Evolutionary conservation across 2,113 vertebrate genomes (phyloP).

Genomic region (Callospermophilus lateralis): DNA sequence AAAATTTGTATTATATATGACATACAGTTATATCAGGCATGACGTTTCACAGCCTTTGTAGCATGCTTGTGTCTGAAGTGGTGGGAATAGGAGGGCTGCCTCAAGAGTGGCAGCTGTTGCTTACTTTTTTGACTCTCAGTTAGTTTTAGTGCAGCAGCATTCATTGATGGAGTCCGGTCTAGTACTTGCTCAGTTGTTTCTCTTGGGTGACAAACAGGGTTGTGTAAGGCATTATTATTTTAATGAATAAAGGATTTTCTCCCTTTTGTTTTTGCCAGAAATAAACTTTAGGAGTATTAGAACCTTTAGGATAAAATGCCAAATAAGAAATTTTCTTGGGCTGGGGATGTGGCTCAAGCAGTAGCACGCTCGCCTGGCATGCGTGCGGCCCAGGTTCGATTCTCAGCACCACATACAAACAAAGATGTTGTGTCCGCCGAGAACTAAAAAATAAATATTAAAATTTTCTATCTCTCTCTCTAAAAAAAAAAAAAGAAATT

Average conservation of each 20-base stretch:
- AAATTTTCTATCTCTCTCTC: too few relatives aligned
- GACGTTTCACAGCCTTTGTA: not conserved
- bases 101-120: not conserved
- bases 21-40: not conserved
- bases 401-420: too few relatives aligned
- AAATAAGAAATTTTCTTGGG: constrained; percentile 47
- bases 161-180: not conserved
- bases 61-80: not conserved
- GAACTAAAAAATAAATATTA: too few relatives aligned
- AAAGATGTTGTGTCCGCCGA: too few relatives aligned
- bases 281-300: constrained; percentile 16
- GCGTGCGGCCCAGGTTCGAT: too few relatives aligned
- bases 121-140: not conserved
- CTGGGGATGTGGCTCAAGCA: too few relatives aligned
- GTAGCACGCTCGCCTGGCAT: too few relatives aligned
- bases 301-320: constrained; percentile 5
- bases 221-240: not conserved
- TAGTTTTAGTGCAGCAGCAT: not conserved
- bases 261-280: not conserved
- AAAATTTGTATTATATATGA: not conserved
- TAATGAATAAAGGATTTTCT: constrained; percentile 14
- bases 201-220: not conserved
- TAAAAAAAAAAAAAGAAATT: too few relatives aligned
- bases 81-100: not conserved
- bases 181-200: not conserved